These are phyloP conservation scores for Punctoribates punctum DNA, from an alignment of 2,888 invertebrate genomes.

Conservation along the genomic window DNA sequence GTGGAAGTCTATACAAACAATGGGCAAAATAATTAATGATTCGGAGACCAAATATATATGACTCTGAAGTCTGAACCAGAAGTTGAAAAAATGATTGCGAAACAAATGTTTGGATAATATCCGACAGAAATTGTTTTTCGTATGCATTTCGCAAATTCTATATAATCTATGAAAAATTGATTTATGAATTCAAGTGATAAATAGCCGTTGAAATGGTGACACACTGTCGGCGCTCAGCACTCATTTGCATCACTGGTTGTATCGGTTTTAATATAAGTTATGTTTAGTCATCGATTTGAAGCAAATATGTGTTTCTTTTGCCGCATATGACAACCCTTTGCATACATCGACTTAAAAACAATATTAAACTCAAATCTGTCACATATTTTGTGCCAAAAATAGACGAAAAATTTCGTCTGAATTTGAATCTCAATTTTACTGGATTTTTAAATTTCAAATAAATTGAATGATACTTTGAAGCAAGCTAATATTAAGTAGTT, in stretches of 20 bases:
- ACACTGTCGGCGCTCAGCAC: neutral
- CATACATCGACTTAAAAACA: too few relatives aligned
- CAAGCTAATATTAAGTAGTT: too few relatives aligned
- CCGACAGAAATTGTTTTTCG: neutral
- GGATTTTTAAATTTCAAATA: too few relatives aligned
- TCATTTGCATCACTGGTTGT: neutral
- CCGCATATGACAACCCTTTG: neutral
- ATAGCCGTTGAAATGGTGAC: constrained; percentile 6
- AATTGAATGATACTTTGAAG: too few relatives aligned
- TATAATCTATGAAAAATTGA: neutral
- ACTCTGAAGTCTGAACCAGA: too few relatives aligned
- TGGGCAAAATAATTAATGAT: too few relatives aligned
- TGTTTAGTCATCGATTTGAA: neutral
- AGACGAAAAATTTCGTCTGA: neutral
- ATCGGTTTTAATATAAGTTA: neutral
- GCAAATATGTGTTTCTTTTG: neutral
- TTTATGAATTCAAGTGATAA: constrained; percentile 8
- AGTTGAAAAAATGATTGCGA: too few relatives aligned
- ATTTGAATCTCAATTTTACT: neutral
- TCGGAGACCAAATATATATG: too few relatives aligned
- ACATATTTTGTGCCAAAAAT: neutral
- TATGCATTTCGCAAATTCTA: neutral
- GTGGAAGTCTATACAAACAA: too few relatives aligned
- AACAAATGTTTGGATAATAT: too few relatives aligned
- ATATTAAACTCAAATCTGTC: too few relatives aligned